A percentile compares a stretch with the other conserved stretches of the same genome.
Conservation (phyloP, 2,888 invertebrate genomes). For the Folsomia manolachei region DNA sequence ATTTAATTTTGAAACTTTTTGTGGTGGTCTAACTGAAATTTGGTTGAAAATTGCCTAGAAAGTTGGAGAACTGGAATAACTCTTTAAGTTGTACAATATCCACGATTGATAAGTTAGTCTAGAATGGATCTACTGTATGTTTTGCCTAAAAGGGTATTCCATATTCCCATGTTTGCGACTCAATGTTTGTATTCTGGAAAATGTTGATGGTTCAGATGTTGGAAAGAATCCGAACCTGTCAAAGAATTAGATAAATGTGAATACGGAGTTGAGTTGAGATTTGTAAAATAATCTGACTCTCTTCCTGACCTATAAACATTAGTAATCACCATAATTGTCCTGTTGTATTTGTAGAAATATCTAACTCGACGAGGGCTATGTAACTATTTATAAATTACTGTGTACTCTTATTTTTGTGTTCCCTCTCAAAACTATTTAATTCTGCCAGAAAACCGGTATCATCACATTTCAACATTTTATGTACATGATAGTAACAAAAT, state of each 20-base stretch:
- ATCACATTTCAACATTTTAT: no score
- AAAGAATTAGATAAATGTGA: constrained; percentile 18
- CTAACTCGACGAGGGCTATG: no score
- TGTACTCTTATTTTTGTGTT: no score
- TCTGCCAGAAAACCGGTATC: no score
- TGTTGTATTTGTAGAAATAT: no score
- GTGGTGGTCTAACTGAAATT: background rate
- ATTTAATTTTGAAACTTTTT: background rate
- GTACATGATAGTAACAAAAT: no score
- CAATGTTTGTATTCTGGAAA: constrained; percentile 48
- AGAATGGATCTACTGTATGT: background rate
- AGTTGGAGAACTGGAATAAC: background rate
- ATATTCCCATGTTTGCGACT: constrained; percentile 26
- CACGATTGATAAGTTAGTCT: background rate
- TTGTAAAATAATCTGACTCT: no score
- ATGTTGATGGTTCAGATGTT: constrained; percentile 35
- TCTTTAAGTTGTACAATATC: background rate
- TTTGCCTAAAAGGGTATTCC: background rate
- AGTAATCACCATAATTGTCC: no score
- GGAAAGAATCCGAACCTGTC: constrained; percentile 46
- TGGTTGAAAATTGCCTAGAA: background rate
- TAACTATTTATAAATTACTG: no score
- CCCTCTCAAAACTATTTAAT: no score
- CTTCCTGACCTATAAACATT: no score
- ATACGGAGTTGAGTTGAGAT: no score